Evolutionary conservation across 2,888 invertebrate genomes (phyloP).

Genomic region (Orgyia antiqua): DNA sequence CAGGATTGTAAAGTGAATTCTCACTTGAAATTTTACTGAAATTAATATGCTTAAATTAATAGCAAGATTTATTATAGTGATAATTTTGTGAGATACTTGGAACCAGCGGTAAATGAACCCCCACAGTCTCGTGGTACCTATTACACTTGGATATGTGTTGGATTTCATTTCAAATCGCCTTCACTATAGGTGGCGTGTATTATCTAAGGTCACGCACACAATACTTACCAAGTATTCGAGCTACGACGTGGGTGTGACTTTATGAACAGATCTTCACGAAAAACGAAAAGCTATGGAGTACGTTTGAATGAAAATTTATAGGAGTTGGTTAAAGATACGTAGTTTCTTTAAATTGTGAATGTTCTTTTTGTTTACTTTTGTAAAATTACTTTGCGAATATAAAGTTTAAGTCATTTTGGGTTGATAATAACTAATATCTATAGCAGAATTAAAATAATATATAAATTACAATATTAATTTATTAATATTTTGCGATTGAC

Average conservation of each 20-base stretch:
- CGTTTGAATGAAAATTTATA: slow-evolving; percentile 7
- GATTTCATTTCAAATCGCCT: slow-evolving; percentile 37
- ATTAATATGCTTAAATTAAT: no score
- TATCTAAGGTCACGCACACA: slow-evolving; percentile 5
- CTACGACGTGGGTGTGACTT: slow-evolving; percentile 4
- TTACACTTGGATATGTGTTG: slow-evolving; percentile 33
- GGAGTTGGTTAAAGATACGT: background rate
- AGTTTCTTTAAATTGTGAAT: slow-evolving; percentile 1
- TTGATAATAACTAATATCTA: no score
- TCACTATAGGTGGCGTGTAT: slow-evolving; percentile 17
- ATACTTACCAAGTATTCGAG: background rate
- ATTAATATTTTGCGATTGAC: no score
- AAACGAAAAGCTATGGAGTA: background rate
- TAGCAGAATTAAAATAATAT: no score
- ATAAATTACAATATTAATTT: no score
- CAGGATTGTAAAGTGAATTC: no score
- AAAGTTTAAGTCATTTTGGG: no score
- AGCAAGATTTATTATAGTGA: no score
- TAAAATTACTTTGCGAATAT: background rate
- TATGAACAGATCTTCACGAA: slow-evolving; percentile 15
- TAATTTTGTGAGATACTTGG: no score
- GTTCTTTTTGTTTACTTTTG: slow-evolving; percentile 2
- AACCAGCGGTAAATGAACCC: slow-evolving; percentile 15
- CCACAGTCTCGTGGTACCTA: slow-evolving; percentile 24
- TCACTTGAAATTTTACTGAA: no score